These are phyloP conservation scores for Glaucomys volans DNA, from an alignment of 2,113 vertebrate species.

Conservation along the genomic window DNA sequence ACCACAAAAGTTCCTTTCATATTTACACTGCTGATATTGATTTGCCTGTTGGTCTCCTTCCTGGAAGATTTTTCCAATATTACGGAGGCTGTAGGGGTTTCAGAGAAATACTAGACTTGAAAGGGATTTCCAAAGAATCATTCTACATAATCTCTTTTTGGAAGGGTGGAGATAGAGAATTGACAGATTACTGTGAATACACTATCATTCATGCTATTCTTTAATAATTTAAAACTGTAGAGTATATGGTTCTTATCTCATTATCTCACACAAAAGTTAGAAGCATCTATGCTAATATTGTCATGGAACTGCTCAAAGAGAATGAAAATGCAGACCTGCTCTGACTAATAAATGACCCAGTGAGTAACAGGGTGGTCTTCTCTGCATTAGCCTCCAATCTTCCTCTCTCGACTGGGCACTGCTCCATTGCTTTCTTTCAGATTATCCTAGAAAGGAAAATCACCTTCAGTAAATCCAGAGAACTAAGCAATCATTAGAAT, in stretches of 20 bases:
- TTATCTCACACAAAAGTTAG: neutral
- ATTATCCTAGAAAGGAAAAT: slow-evolving; percentile 1
- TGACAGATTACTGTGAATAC: neutral
- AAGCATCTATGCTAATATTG: neutral
- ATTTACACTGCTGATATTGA: slow-evolving; percentile 52
- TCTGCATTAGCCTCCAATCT: neutral
- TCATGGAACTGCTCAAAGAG: neutral
- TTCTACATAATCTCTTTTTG: neutral
- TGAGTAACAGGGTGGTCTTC: neutral
- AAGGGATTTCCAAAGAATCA: slow-evolving; percentile 29
- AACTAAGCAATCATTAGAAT: neutral
- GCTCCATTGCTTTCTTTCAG: neutral
- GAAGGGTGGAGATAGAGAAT: neutral
- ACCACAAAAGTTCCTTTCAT: slow-evolving; percentile 61
- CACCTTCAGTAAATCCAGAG: neutral
- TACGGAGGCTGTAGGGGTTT: neutral
- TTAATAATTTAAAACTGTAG: neutral
- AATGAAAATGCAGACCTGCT: neutral
- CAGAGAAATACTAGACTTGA: neutral
- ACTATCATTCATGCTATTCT: neutral
- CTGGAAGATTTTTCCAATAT: slow-evolving; percentile 11
- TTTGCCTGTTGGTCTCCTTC: slow-evolving; percentile 28
- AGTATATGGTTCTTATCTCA: neutral
- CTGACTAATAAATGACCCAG: neutral
- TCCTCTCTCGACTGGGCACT: neutral